These are phyloP conservation scores for Sebastes fasciatus DNA, from an alignment of 2,113 vertebrate genomes.

Conservation along the genomic window DNA sequence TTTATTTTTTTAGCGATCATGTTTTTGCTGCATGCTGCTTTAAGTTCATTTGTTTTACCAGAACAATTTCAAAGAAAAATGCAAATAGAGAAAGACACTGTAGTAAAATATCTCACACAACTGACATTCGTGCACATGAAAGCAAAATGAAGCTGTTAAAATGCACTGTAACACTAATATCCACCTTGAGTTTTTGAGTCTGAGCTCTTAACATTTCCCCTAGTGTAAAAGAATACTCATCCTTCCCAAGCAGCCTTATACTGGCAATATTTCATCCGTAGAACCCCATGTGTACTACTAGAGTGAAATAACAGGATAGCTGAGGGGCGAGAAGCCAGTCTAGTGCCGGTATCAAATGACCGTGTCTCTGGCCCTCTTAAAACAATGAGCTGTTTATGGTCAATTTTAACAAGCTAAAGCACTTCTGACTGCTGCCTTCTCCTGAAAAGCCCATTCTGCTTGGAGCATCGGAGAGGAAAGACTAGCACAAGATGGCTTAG, in stretches of 20 bases:
- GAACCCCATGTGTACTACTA: slow-evolving; percentile 69
- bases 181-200: slow-evolving; percentile 41
- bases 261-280: slow-evolving; percentile 66
- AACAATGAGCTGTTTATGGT: slow-evolving; percentile 83
- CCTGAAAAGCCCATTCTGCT: slow-evolving; percentile 50
- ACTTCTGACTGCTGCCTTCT: slow-evolving; percentile 64
- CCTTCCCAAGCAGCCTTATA: slow-evolving; percentile 55
- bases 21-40: slow-evolving; percentile 10
- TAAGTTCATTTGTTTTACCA: slow-evolving; percentile 31
- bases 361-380: slow-evolving; percentile 74
- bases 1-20: background rate
- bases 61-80: slow-evolving; percentile 35
- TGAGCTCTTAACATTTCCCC: slow-evolving; percentile 59
- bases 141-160: slow-evolving; percentile 46
- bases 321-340: slow-evolving; percentile 65
- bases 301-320: slow-evolving; percentile 78
- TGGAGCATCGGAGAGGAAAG: slow-evolving; percentile 27
- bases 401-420: slow-evolving; percentile 75
- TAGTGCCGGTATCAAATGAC: slow-evolving; percentile 77
- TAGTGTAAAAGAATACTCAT: slow-evolving; percentile 49
- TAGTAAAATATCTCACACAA: slow-evolving; percentile 8
- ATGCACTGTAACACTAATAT: slow-evolving; percentile 44
- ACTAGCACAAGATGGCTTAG: slow-evolving; percentile 34
- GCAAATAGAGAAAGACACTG: slow-evolving; percentile 8
- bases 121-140: slow-evolving; percentile 34